Evolutionary conservation across 1,140 invertebrate genomes (phyloP).

Genomic region (Metopolophium dirhodum): DNA sequence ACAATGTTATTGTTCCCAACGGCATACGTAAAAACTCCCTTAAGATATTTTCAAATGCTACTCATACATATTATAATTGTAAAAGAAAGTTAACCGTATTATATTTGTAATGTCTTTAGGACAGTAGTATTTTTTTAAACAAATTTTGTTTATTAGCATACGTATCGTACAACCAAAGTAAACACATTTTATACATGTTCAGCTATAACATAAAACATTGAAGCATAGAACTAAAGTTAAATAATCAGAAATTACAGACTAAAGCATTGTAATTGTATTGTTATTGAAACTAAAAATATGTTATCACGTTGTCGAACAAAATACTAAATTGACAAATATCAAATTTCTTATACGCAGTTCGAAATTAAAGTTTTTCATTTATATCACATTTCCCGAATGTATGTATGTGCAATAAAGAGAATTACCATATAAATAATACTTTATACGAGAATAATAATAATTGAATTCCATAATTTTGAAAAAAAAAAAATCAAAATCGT

Average conservation of each 20-base stretch:
- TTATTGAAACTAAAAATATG: not conserved
- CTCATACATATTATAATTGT: constrained; percentile 24
- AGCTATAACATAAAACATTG: not conserved
- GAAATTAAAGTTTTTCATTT: not conserved
- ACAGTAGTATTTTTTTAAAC: not conserved
- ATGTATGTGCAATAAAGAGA: not conserved
- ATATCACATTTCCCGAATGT: not conserved
- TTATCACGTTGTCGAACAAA: not conserved
- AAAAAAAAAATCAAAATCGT: not conserved
- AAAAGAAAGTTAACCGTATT: not conserved
- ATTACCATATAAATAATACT: not conserved
- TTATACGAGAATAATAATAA: not conserved
- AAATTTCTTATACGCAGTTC: not conserved
- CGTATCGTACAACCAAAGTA: not conserved
- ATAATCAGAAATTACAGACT: not conserved
- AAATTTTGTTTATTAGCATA: not conserved
- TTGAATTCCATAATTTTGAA: not conserved
- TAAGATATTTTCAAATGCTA: not conserved
- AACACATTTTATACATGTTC: not conserved
- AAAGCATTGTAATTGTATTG: no score
- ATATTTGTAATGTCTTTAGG: not conserved
- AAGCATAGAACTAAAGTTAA: not conserved
- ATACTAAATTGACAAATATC: not conserved
- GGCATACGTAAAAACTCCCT: constrained; percentile 13
- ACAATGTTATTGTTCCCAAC: constrained; percentile 27